Percentiles rank a stretch among this genome's conserved stretches.
Conservation (phyloP, 2,797 vertebrate species). For the Tauraco hartlaubi region DNA sequence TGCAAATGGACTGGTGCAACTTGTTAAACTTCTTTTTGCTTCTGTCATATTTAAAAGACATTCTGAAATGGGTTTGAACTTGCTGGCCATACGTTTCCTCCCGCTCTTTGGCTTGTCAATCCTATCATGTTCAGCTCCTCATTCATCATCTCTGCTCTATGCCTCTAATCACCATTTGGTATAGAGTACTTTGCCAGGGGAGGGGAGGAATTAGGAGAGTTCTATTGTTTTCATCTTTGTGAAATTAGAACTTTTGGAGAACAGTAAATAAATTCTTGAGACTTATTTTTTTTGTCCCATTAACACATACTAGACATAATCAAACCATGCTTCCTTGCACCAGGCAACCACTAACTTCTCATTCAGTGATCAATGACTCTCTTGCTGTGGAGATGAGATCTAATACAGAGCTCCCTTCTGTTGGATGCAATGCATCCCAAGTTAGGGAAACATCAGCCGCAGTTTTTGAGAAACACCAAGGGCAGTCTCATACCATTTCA, state of each 20-base stretch:
- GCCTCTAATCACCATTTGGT: not conserved
- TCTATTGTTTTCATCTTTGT: not conserved
- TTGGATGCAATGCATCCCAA: not conserved
- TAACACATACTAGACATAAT: not conserved
- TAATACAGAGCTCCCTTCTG: not conserved
- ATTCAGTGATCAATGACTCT: not conserved
- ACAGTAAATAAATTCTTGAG: not conserved
- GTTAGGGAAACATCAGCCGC: not conserved
- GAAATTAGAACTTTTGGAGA: not conserved
- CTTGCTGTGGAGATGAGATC: not conserved
- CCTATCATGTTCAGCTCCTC: not conserved
- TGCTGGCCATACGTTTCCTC: not conserved
- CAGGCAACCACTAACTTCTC: not conserved
- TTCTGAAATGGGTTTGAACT: not conserved
- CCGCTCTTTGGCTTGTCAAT: not conserved
- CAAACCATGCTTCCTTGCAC: not conserved
- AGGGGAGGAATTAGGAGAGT: not conserved
- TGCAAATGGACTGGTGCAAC: not conserved
- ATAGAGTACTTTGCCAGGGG: not conserved
- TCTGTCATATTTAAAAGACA: not conserved
- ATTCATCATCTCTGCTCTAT: not conserved
- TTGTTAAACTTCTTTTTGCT: not conserved
- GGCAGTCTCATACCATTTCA: not conserved
- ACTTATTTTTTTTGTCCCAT: accelerated
- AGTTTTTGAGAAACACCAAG: not conserved